Evolutionary conservation across 2,888 invertebrate species (phyloP).

Genomic region (Tipula unca): DNA sequence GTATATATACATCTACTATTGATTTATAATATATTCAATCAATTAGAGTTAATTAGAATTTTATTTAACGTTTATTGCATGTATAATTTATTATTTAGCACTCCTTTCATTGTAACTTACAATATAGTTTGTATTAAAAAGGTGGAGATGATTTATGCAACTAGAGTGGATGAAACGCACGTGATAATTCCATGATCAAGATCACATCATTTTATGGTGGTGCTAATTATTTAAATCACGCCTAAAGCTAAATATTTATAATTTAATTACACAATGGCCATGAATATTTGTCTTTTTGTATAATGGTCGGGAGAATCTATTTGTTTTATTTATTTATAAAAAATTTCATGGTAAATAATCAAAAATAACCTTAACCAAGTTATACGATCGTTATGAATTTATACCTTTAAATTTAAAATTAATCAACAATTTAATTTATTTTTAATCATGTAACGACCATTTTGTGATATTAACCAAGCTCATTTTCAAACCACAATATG

Average conservation of each 20-base stretch:
- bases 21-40: neutral
- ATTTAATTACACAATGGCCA: neutral
- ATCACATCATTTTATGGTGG: neutral
- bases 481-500: too few species aligned
- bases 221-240: neutral
- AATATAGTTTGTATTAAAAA: neutral
- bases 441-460: too few species aligned
- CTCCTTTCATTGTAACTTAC: neutral
- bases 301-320: neutral
- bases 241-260: neutral
- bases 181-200: neutral
- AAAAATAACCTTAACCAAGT: too few species aligned
- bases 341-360: too few species aligned
- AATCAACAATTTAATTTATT: too few species aligned
- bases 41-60: neutral
- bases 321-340: neutral
- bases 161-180: neutral
- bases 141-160: neutral
- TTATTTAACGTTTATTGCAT: neutral
- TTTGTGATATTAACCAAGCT: too few species aligned
- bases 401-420: too few species aligned
- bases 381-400: too few species aligned
- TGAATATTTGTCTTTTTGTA: neutral
- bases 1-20: neutral
- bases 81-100: neutral